phyloP scores from a whole-genome alignment of 2,113 vertebrate species.

The Eira barbara region DNA sequence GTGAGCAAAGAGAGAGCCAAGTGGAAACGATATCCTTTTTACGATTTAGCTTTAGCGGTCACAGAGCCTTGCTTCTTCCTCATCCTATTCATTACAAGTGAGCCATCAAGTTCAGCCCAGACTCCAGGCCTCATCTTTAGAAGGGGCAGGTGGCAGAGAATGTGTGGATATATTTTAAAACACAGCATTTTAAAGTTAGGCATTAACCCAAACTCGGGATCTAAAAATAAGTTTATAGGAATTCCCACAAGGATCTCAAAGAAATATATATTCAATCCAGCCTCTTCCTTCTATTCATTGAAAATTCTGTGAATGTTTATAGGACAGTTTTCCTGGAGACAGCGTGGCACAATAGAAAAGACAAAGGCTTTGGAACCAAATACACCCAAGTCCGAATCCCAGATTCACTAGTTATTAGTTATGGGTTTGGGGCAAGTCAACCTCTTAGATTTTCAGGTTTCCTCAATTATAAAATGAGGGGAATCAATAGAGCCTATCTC shows the following conservation, averaged over 20 bases:
- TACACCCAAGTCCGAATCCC: neutral
- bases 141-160: neutral
- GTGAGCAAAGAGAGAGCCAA: neutral
- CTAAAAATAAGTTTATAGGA: slow-evolving; percentile 6
- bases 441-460: neutral
- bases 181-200: neutral
- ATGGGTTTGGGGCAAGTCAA: neutral
- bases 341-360: neutral
- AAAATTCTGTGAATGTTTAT: neutral
- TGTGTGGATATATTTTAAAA: neutral
- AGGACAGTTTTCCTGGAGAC: neutral
- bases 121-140: neutral
- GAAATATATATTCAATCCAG: neutral
- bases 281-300: neutral
- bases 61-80: neutral
- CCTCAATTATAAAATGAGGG: neutral
- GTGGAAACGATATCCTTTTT: neutral
- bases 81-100: neutral
- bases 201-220: neutral
- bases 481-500: neutral
- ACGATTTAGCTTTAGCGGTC: neutral
- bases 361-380: neutral
- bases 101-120: neutral
- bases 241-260: neutral
- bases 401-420: neutral